phyloP scores from a whole-genome alignment of 2,797 vertebrate genomes.

The Selene dorsalis region DNA sequence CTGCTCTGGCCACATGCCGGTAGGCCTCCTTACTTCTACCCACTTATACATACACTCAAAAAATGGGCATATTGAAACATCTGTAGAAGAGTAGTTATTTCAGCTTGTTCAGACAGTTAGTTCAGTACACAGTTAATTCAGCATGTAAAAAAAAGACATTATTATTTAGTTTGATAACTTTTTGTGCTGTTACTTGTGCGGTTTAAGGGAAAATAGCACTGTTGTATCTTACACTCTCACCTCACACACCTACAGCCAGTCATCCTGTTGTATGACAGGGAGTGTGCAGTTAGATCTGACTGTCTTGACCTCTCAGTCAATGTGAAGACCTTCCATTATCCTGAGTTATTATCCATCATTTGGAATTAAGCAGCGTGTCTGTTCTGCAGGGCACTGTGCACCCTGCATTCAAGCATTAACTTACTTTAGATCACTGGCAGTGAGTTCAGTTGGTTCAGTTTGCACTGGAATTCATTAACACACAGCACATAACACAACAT shows the following conservation, averaged over 20 bases:
- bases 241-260: constrained; percentile 16
- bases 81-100: constrained; percentile 55
- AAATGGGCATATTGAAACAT: constrained; percentile 48
- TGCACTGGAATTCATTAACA: constrained; percentile 21
- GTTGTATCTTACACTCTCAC: constrained; percentile 9
- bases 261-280: background rate
- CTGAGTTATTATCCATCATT: constrained; percentile 44
- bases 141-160: constrained; percentile 56
- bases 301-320: background rate
- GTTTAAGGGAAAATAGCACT: constrained; percentile 66
- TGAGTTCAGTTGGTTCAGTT: constrained; percentile 39
- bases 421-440: constrained; percentile 42
- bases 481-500: constrained; percentile 20
- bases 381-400: constrained; percentile 1
- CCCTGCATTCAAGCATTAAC: constrained; percentile 28
- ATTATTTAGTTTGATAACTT: constrained; percentile 51
- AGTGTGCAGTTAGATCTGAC: constrained; percentile 15
- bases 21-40: constrained; percentile 42
- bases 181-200: constrained; percentile 67
- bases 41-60: constrained; percentile 46
- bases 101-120: constrained; percentile 65
- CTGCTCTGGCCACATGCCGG: background rate
- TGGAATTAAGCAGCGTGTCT: constrained; percentile 21
- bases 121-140: constrained; percentile 67
- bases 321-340: constrained; percentile 9